Percentiles rank a stretch among this genome's conserved stretches.
Evolutionary conservation across 2,113 vertebrate genomes (phyloP).

Genomic region (Sigmodon hispidus): DNA sequence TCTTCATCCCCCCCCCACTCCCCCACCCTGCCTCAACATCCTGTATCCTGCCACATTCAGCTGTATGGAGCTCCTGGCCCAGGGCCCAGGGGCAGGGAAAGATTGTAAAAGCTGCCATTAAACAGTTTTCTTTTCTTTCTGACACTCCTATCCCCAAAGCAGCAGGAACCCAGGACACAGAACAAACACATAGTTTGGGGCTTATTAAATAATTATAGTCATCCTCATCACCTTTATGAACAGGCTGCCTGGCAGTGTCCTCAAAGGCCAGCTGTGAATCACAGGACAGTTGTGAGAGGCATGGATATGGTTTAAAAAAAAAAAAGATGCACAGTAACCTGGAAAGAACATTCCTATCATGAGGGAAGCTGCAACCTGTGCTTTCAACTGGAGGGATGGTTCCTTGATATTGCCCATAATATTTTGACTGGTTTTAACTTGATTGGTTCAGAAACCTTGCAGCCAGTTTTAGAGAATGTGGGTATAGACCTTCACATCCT

Average conservation of each 20-base stretch:
- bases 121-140: not conserved
- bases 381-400: not conserved
- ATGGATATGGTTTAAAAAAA: no score
- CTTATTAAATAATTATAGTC: conserved; percentile 41
- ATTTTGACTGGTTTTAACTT: not conserved
- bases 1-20: not conserved
- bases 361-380: not conserved
- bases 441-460: not conserved
- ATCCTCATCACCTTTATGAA: not conserved
- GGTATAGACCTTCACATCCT: not conserved
- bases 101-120: not conserved
- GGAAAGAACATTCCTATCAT: not conserved
- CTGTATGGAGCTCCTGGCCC: not conserved
- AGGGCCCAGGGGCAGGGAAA: not conserved
- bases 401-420: not conserved
- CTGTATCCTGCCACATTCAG: not conserved
- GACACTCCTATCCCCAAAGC: not conserved
- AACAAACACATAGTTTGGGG: not conserved
- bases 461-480: not conserved
- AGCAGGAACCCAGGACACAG: not conserved
- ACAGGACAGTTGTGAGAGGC: not conserved
- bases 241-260: not conserved
- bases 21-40: not conserved
- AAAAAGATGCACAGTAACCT: not conserved
- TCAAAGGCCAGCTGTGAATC: not conserved